Evolutionary conservation across 1,140 invertebrate genomes (phyloP), one percentile per base, ranked within the genome.

Genomic region (Physella acuta): DNA sequence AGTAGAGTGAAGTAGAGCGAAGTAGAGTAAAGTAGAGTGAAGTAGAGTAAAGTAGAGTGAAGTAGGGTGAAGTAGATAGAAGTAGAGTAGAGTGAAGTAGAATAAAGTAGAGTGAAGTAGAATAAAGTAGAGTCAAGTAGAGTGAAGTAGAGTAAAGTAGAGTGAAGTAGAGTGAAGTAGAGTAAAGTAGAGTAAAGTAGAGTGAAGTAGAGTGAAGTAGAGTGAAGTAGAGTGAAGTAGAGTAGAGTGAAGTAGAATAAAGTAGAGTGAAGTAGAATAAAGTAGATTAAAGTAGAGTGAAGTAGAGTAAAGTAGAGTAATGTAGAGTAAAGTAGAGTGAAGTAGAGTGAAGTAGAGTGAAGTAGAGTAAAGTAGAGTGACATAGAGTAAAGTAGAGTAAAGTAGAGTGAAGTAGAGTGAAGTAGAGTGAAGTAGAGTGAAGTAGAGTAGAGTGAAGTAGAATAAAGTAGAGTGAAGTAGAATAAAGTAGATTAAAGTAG

Each of bases 361-460:
- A 33, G 49, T n/a, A 31, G 49, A 31, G 20, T 53, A 31, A 16
- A 26, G 49, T 36, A 39, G 31, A 51, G 30, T 39, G 16, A 14
- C 14, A 34, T 63, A 26, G 31, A 33, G 31, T 63, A 26, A 20
- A 63, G 37, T 24, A 37, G n/a, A 26, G 37, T 16, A 26, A 34
- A 36, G 33, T 14, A 26, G 36, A 26, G 31, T 24, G 2, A n/a
- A 26, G 36, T 37, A 17, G 31, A 26, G 44, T 65, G 14, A 28
- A 30, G 49, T 5, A 30, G 31, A 26, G 28, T 52, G 31, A 26
- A 53, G 52, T 53, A 53, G 52, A 53, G 52, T 53, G 28, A 26
- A 53, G 52, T 24, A 53, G 52, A 53, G 52, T 53, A 53, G 52
- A 53, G 52, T 53, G n/a, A 26, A 53, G 52, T 53, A 53, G 52